Evolutionary conservation across 2,888 invertebrate genomes (phyloP), one percentile per base, ranked within the genome.

Genomic region (Syrphus vitripennis): DNA sequence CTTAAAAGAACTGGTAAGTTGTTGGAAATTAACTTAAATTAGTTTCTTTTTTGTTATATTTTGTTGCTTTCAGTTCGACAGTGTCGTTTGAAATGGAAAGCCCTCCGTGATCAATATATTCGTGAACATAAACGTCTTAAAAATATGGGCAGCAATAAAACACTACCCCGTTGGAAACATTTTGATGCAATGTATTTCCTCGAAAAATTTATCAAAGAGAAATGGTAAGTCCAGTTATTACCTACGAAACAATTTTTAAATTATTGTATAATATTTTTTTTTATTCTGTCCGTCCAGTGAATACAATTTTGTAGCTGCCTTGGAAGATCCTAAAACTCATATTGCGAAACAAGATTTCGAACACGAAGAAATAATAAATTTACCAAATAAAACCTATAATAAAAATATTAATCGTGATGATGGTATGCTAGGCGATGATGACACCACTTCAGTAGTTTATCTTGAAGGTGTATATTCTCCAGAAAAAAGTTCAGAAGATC

Each of bases 71-170:
- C 21, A 91, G 91, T 92, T 0, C 90, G 89, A 59, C 91, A 91
- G 65, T 92, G 92, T n/a, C 90, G 92, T 0, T 89, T 90, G 2
- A 92, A 92, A 72, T 92, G 91, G 91, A 92, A 92, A 77, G 91
- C 92, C 0, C 81, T 92, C 7, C 88, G 91, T 3, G 92, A 92
- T 81, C 91, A 92, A 81, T 92, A 90, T 74, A 91, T 91, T 24
- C 89, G 91, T 0, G 91, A 92, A 70, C 90, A 91, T 69, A 92
- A 91, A 87, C 91, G 91, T n/a, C 79, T 92, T 16, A 90, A 90
- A 50, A 89, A 89, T 12, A 89, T 90, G 19, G 78, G 89, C 14
- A 88, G 89, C 72, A 81, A 88, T 7, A 90, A 90, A 7, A 34
- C 24, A n/a, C 3, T 57, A 1, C 90, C 91, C 4, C 90, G 91